phyloP scores from a whole-genome alignment of 1,140 invertebrate species.

The Tyrophagus putrescentiae region DNA sequence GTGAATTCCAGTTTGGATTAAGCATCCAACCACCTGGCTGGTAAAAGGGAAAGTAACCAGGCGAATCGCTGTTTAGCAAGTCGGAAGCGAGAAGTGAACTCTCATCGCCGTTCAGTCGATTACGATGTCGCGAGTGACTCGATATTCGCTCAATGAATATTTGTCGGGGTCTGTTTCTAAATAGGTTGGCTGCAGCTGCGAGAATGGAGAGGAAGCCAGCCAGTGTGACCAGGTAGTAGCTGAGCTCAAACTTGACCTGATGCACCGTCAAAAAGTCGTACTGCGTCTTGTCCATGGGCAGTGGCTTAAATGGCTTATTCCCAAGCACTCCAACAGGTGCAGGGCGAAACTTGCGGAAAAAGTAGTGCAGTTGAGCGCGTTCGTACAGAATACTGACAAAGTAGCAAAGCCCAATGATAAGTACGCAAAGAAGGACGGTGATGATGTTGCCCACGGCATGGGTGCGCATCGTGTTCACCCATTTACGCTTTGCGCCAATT shows the following conservation, averaged over 20 bases:
- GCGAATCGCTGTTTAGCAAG: not conserved
- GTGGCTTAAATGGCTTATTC: not conserved
- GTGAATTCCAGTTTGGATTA: conserved; percentile 7
- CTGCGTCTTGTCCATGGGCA: conserved; percentile 5
- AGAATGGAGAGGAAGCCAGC: conserved; percentile 25
- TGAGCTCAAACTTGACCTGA: conserved; percentile 26
- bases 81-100: conserved; percentile 8
- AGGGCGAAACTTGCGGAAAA: not conserved
- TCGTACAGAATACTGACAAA: conserved; percentile 23
- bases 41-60: conserved; percentile 2
- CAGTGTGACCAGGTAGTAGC: conserved; percentile 26
- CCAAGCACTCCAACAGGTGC: not conserved
- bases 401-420: conserved; percentile 26
- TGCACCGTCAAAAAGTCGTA: conserved; percentile 18
- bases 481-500: conserved; percentile 20
- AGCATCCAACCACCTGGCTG: not conserved
- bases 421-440: conserved; percentile 23
- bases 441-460: conserved; percentile 25
- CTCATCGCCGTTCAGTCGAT: conserved; percentile 2
- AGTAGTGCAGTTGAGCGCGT: conserved; percentile 23
- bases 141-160: conserved; percentile 18
- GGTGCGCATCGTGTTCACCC: conserved; percentile 18
- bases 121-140: not conserved
- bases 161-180: conserved; percentile 17
- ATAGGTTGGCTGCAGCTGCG: conserved; percentile 25